A percentile compares a stretch with the other conserved stretches of the same genome.
Evolutionary conservation across 2,113 vertebrate genomes (phyloP).

Genomic region (Dolichotis patagonum): DNA sequence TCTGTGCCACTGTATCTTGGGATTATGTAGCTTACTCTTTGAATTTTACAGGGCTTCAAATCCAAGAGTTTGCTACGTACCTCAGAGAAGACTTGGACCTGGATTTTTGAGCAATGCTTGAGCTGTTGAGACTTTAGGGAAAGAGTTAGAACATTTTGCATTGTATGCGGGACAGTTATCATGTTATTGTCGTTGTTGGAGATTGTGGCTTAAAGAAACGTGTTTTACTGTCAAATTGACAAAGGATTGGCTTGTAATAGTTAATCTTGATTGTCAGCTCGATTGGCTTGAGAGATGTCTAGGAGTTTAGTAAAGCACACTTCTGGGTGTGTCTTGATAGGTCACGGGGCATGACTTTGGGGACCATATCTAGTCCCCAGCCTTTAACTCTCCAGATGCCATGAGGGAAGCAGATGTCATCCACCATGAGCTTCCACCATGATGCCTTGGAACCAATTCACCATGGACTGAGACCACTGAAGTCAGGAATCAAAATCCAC

Average conservation of each 20-base stretch:
- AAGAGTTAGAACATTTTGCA: neutral
- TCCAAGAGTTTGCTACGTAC: neutral
- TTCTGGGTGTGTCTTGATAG: neutral
- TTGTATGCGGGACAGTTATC: neutral
- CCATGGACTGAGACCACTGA: neutral
- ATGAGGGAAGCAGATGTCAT: neutral
- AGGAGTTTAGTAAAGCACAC: neutral
- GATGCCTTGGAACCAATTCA: neutral
- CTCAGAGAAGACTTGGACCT: neutral
- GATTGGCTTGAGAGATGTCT: neutral
- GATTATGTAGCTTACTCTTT: neutral
- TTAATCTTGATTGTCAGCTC: neutral
- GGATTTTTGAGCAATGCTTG: neutral
- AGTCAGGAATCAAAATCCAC: neutral
- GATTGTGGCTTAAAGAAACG: neutral
- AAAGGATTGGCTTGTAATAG: neutral
- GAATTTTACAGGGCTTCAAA: neutral
- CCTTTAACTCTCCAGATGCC: neutral
- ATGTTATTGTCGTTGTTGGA: neutral
- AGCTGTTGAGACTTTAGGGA: neutral
- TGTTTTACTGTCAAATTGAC: neutral
- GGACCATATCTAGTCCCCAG: neutral
- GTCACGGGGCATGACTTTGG: neutral
- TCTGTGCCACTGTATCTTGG: neutral
- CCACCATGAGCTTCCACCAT: neutral